Evolutionary conservation across 2,797 vertebrate genomes (phyloP).

Genomic region (Gymnocypris eckloni): DNA sequence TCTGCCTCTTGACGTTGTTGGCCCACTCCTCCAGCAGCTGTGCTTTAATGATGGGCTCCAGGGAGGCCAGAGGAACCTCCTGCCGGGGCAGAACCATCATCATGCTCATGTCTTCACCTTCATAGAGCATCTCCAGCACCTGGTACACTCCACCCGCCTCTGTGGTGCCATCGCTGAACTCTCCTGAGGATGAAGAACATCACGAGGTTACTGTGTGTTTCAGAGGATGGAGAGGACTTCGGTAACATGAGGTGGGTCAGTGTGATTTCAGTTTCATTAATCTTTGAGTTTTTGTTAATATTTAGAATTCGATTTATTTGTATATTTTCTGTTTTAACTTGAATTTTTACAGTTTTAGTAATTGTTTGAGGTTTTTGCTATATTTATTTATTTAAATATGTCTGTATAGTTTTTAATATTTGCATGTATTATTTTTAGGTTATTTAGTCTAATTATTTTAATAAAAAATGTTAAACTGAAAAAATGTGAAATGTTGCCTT

Average conservation of each 20-base stretch:
- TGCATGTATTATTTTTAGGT: neutral
- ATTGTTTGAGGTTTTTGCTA: neutral
- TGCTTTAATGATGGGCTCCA: constrained; percentile 93
- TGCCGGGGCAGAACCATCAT: constrained; percentile 93
- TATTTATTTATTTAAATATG: neutral
- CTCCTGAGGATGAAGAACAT: constrained; percentile 76
- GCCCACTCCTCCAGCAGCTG: constrained; percentile 95
- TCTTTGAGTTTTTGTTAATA: neutral
- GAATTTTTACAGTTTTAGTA: neutral
- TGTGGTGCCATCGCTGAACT: constrained; percentile 96
- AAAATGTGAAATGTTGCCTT: neutral
- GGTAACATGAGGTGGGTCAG: neutral
- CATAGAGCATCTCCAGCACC: constrained; percentile 96
- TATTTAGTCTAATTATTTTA: neutral
- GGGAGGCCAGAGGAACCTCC: constrained; percentile 90
- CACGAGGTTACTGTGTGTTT: neutral
- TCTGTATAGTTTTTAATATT: neutral
- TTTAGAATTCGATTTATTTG: neutral
- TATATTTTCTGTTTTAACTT: neutral
- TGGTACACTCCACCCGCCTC: constrained; percentile 98
- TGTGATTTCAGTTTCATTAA: neutral
- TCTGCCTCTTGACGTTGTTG: constrained; percentile 94
- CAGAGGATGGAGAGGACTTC: neutral
- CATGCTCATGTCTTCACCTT: constrained; percentile 94
- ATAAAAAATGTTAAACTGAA: neutral